Conservation (phyloP, 2,888 invertebrate genomes). For the Sericinus montela region DNA sequence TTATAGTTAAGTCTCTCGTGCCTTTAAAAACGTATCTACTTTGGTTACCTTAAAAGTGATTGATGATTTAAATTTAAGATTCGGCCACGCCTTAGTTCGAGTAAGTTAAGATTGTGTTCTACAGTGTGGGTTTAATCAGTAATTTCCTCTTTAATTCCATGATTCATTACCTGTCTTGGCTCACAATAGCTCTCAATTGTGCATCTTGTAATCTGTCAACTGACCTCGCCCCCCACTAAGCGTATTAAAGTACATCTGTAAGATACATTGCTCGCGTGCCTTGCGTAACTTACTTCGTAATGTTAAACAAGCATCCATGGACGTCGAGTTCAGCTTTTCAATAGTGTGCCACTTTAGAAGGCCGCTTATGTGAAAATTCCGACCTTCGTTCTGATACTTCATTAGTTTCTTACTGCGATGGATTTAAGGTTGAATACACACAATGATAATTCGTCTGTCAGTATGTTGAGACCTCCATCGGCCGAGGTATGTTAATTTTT, state of each 20-base stretch:
- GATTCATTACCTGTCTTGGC: slow-evolving; percentile 41
- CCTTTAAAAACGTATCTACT: background rate
- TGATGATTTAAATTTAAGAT: slow-evolving; percentile 10
- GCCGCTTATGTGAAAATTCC: slow-evolving; percentile 55
- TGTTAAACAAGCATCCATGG: slow-evolving; percentile 35
- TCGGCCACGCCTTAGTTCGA: slow-evolving; percentile 42
- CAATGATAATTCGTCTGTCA: background rate
- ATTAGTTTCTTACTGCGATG: background rate
- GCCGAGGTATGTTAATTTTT: slow-evolving; percentile 31
- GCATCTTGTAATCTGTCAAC: slow-evolving; percentile 39
- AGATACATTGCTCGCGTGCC: slow-evolving; percentile 39
- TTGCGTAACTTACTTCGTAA: slow-evolving; percentile 28
- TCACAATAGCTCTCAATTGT: slow-evolving; percentile 42
- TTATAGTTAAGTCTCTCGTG: slow-evolving; percentile 1
- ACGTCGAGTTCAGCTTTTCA: slow-evolving; percentile 25
- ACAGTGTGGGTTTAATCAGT: slow-evolving; percentile 42
- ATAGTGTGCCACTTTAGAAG: slow-evolving; percentile 32
- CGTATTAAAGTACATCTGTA: slow-evolving; percentile 19
- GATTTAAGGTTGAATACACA: slow-evolving; percentile 3
- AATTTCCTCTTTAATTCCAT: slow-evolving; percentile 48
- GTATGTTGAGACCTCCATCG: slow-evolving; percentile 20
- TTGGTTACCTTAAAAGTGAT: slow-evolving; percentile 15
- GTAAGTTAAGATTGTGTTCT: slow-evolving; percentile 24
- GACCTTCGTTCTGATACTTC: slow-evolving; percentile 39
- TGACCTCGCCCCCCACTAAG: slow-evolving; percentile 40